Evolutionary conservation across 92 coral and sea anemone genomes (phyloP), one percentile per base, ranked within the genome.

Genomic region (Micromussa lordhowensis): DNA sequence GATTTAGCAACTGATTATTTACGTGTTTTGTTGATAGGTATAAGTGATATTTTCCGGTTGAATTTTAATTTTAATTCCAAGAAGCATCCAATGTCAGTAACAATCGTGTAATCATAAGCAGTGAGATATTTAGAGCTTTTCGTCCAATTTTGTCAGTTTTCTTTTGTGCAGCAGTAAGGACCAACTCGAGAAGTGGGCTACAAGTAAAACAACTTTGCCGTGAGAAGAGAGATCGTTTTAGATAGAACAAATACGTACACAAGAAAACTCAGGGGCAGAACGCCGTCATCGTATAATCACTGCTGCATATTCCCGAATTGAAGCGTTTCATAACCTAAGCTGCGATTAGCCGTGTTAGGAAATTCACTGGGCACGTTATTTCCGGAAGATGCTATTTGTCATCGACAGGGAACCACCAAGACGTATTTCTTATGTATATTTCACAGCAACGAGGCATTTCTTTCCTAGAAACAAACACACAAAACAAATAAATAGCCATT

Each of bases 11-110:
- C 63, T n/a, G n/a, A 59, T 54, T 18, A 59, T 54, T 80, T 61
- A 31, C 17, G 54, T 58, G 31, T 79, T 79, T 59, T 79, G 53
- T 31, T 18, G 22, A 71, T 71, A 22, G 34, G 48, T 32, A 34
- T 14, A 80, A 35, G 30, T 63, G 55, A 80, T 57, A 81, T n/a
- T 81, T 81, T 81, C 76, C 75, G 71, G 85, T 81, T 30, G 59
- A 59, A 61, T 35, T 61, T 18, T 30, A 81, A 81, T 63, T n/a
- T n/a, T 13, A 80, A 59, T 79, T 77, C 63, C 11, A 48, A 49
- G 34, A 9, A 24, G 17, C 34, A 31, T 71, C 76, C 76, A 48
- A 71, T 32, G 16, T 30, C 75, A 69, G 32, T 30, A 28, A 48
- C 16, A 76, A 26, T 29, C 22, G 34, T 26, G 36, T 51, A 14